A percentile compares a stretch with the other conserved stretches of the same genome.
Conservation (phyloP, 1,140 invertebrate genomes). For the Chrysoperla carnea region DNA sequence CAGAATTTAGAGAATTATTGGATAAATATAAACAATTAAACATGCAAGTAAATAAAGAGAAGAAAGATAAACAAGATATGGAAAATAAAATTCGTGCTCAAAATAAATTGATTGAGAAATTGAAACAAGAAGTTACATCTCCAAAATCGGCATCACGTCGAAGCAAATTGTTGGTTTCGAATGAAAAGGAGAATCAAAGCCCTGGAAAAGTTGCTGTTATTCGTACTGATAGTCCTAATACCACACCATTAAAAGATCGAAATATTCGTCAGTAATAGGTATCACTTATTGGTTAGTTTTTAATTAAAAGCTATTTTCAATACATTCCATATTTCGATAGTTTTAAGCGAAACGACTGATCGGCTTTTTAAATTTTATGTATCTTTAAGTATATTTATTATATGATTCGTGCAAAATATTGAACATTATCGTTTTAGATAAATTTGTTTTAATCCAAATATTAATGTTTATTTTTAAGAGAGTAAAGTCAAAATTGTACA, state of each 20-base stretch:
- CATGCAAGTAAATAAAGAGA: slow-evolving; percentile 8
- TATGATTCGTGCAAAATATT: too few species aligned
- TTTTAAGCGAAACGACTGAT: too few species aligned
- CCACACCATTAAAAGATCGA: slow-evolving; percentile 13
- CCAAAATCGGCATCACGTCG: slow-evolving; percentile 11
- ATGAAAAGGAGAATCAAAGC: slow-evolving; percentile 19
- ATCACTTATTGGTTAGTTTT: too few species aligned
- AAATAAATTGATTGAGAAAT: slow-evolving; percentile 13
- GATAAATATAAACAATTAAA: slow-evolving; percentile 2
- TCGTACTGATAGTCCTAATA: slow-evolving; percentile 10
- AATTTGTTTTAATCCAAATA: too few species aligned
- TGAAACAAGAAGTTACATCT: slow-evolving; percentile 9
- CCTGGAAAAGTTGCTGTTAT: slow-evolving; percentile 12
- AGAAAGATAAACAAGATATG: slow-evolving; percentile 8
- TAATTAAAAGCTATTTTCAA: too few species aligned
- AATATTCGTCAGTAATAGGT: slow-evolving; percentile 4
- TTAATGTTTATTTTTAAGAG: too few species aligned
- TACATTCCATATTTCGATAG: too few species aligned
- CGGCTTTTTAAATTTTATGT: too few species aligned
- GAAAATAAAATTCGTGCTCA: slow-evolving; percentile 11
- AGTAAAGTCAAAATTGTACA: too few species aligned
- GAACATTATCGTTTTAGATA: too few species aligned
- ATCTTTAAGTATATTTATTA: too few species aligned
- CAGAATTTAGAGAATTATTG: slow-evolving; percentile 10
- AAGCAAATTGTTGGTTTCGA: slow-evolving; percentile 4